Base-by-base conservation (phyloP, 2,113 vertebrate species). In the Archocentrus centrarchus region DNA sequence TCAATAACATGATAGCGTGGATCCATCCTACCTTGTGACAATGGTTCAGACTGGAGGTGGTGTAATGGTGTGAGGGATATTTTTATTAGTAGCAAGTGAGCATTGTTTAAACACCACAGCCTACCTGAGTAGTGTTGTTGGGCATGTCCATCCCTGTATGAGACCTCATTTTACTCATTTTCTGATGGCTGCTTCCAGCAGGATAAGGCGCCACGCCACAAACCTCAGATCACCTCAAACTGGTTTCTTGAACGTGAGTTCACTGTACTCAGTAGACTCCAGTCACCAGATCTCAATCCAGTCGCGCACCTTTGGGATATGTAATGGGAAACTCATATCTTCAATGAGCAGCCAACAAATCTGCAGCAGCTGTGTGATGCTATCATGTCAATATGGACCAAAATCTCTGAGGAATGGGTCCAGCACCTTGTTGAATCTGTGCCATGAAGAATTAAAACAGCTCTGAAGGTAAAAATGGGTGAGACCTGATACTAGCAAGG, bases 111-210 rank as follows among this genome's bases (percentile, higher is more conserved):
- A 47, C 1, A 14, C 39, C 22, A 68, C 39, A 47, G 44, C 63
- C 44, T 47, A 47, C 39, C 44, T 68, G 39, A 47, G 44, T 47
- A 68, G 24, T 47, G 22, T 68, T 47, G 39, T 47, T 27, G 39
- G 6, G 3, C 64, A 68, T 47, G 2, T 0, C 63, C 7, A 3
- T 68, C 39, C 14, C 14, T 6, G 24, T 18, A 27, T 24, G 47
- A 39, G 9, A 18, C 0, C 22, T 47, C 3, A 68, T 39, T 68
- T 39, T 22, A 44, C 8, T 0, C 41, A 50, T 20, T 41, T 70
- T 50, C 64, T 50, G 15, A 44, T 50, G 64, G 22, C 47, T 50
- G 41, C 0, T 9, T 68, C 47, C 41, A 68, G 41, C 47, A 68
- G 41, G 17, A 47, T 68, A 27, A 18, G 22, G 6, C 35, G 47